Base-by-base conservation (phyloP, 2,113 vertebrate genomes). In the Vicugna pacos region DNA sequence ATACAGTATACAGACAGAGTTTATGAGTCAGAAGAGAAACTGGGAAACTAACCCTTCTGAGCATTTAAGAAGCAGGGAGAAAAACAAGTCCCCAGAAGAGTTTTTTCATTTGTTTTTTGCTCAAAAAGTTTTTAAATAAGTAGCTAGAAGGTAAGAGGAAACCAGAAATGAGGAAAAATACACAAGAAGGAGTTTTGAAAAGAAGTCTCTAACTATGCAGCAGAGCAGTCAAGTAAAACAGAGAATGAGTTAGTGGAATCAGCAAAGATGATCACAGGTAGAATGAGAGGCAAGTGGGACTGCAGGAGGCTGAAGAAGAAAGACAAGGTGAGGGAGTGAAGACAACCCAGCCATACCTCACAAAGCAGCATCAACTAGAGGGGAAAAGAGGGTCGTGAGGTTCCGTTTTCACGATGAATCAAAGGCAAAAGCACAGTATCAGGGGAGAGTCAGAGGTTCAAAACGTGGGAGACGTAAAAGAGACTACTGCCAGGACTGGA, bases 21-120 rank as follows among this genome's bases (percentile, higher is more conserved):
- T 80, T 56, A 16, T 54, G 16, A 84, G 28, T 93, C 75, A 92
- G 46, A 81, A 89, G 72, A 87, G 38, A 94, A 72, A 16, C 46
- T 32, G 50, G 81, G 6, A 86, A 82, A 90, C 14, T 13, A 69
- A 38, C 17, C 13, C 32, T 75, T 86, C 73, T 48, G 75, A 60
- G 79, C 22, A 46, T 80, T 79, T 77, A 87, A 80, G 46, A 83
- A 80, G 7, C 62, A 89, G 15, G 24, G 28, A 85, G 22, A 85
- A 48, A 90, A 76, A 11, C 56, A 38, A 77, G 28, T 19, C 67
- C 69, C 87, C 32, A 48, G 52, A 81, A 35, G 14, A 81, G 4
- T 69, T 42, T 42, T 38, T 42, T 42, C 38, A 42, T 42, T 42
- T 42, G 38, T 42, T 42, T 42, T 42, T 42, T 42, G 38, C 38